Base-by-base conservation (phyloP, 2,113 vertebrate species). In the Gyps fulvus region DNA sequence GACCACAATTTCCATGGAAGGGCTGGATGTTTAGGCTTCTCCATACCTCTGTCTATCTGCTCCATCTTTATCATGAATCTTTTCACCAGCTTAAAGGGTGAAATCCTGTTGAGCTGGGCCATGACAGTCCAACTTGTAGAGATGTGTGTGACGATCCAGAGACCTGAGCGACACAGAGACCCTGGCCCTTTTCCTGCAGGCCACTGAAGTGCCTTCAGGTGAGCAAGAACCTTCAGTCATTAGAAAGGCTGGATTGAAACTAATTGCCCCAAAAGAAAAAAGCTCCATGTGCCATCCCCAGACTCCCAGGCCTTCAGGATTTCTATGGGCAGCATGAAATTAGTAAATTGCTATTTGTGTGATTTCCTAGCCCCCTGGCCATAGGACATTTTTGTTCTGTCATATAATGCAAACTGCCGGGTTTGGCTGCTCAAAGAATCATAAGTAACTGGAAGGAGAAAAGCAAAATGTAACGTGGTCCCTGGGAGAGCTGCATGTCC, bases 351-450 rank as follows among this genome's bases (percentile, higher is more conserved):
- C 74, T 93, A 5, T 96, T 96, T 95, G 84, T 96, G 78, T 88
- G 90, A 83, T 94, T 92, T 91, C 89, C 94, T 83, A 95, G 95
- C 78, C 87, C 91, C 59, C 80, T 95, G 85, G 61, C 89, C 90
- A 93, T 25, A 72, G 89, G 87, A 97, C 34, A 69, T 78, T 83
- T 93, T 78, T 86, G 40, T 86, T 91, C 87, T 86, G 93, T 95
- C 93, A 76, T 72, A 29, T 20, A 52, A 47, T 59, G 80, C 91
- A 69, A 96, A 94, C 91, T 89, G 58, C 92, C 71, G 78, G 71
- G 42, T 94, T 87, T 87, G 80, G n/a, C 85, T 78, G 91, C 65
- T 88, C 86, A 81, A 66, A 45, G 91, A 95, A 34, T 95, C 72
- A 62, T 17, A 40, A 85, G 43, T 69, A 89, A 95, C 66, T 67